Evolutionary conservation across 2,888 invertebrate genomes (phyloP).

Genomic region (Pyrgus malvae): DNA sequence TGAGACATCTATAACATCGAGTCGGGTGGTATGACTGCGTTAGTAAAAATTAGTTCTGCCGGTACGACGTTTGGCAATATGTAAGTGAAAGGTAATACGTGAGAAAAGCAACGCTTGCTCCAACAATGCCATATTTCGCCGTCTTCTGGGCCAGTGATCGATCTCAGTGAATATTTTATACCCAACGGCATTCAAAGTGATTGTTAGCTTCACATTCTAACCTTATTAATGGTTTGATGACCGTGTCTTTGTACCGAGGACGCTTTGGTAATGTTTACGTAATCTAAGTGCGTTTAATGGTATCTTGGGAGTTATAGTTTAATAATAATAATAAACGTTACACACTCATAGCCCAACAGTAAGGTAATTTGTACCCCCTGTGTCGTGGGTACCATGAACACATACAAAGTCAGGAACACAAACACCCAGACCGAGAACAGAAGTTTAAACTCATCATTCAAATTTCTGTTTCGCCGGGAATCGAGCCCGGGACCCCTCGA

Average conservation of each 20-base stretch:
- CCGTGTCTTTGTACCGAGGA: background rate
- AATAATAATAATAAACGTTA: too few species aligned
- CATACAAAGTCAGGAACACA: too few species aligned
- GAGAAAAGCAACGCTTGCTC: constrained; percentile 75
- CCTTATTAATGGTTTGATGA: constrained; percentile 22
- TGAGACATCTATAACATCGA: constrained; percentile 44
- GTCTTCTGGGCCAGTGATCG: constrained; percentile 72
- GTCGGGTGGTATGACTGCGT: constrained; percentile 31
- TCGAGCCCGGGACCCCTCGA: too few species aligned
- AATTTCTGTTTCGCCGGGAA: too few species aligned
- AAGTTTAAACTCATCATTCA: too few species aligned
- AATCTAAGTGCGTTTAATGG: background rate
- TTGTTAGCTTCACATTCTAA: constrained; percentile 43
- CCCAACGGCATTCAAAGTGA: constrained; percentile 56
- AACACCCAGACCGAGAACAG: too few species aligned
- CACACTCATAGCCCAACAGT: too few species aligned
- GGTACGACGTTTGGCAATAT: constrained; percentile 67
- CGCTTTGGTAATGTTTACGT: background rate
- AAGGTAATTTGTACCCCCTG: too few species aligned
- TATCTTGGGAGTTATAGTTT: background rate
- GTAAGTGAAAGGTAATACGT: constrained; percentile 78
- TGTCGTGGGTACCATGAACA: too few species aligned
- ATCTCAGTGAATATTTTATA: constrained; percentile 75
- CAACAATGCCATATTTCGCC: constrained; percentile 77
- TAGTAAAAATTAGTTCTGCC: constrained; percentile 34